Conservation (phyloP, 2,113 vertebrate species). For the Casuarius casuarius region DNA sequence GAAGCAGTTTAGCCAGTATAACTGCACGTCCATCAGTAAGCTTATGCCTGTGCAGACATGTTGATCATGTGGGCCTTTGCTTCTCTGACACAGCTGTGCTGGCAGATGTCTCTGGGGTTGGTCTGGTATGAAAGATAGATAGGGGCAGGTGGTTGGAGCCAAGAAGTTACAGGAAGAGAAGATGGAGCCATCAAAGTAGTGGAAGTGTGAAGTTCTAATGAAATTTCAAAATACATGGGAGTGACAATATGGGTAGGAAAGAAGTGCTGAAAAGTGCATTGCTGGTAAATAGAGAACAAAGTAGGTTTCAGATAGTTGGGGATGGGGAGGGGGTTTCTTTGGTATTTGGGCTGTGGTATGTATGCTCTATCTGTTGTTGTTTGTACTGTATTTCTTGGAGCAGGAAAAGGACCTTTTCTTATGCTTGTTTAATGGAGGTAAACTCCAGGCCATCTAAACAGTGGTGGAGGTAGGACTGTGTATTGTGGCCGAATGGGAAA, state of each 20-base stretch:
- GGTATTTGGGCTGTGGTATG: fast-evolving
- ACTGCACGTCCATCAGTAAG: neutral
- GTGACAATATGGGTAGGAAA: neutral
- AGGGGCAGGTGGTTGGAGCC: neutral
- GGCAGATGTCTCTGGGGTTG: neutral
- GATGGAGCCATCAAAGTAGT: neutral
- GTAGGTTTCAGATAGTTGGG: neutral
- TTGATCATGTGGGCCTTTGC: neutral
- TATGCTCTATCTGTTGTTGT: neutral
- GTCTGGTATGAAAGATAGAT: neutral
- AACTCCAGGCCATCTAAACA: neutral
- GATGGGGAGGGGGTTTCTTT: neutral
- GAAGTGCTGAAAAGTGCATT: neutral
- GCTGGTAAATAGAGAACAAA: neutral
- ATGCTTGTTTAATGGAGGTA: neutral
- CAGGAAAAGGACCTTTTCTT: neutral
- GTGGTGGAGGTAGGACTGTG: neutral
- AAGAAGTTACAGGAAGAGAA: neutral
- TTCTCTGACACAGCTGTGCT: neutral
- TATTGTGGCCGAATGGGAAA: neutral
- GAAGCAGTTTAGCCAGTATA: conserved; percentile 52
- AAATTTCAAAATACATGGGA: neutral
- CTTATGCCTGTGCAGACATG: conserved; percentile 18
- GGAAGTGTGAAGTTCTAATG: neutral
- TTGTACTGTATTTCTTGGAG: neutral